Conservation (phyloP, 2,113 vertebrate genomes). For the Catharus fuscescens region DNA sequence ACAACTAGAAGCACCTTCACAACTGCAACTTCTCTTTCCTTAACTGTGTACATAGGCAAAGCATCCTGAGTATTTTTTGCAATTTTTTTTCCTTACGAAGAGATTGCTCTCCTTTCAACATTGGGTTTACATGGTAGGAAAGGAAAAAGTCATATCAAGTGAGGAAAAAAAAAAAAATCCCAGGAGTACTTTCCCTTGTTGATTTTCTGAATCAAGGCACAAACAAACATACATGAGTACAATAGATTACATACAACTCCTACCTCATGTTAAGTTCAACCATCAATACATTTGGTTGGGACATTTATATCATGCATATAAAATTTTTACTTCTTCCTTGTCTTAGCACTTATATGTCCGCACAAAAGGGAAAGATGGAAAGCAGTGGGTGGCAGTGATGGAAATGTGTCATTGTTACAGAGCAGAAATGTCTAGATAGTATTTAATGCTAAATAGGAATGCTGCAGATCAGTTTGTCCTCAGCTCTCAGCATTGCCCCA, state of each 20-base stretch:
- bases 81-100: not conserved
- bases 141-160: not conserved
- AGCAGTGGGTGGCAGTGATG: slow-evolving; percentile 44
- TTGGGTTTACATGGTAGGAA: not conserved
- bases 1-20: not conserved
- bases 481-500: not conserved
- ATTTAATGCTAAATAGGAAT: slow-evolving; percentile 4
- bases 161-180: not conserved
- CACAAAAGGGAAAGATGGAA: slow-evolving; percentile 17
- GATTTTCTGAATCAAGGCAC: not conserved
- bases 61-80: not conserved
- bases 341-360: not conserved
- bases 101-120: not conserved
- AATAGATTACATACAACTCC: not conserved
- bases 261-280: not conserved
- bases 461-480: slow-evolving; percentile 11
- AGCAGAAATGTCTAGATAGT: slow-evolving; percentile 25
- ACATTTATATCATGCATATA: not conserved
- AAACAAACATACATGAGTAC: not conserved
- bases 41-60: not conserved
- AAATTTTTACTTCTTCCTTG: slow-evolving; percentile 43
- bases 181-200: not conserved
- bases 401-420: slow-evolving; percentile 39
- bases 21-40: not conserved
- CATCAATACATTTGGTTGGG: not conserved